phyloP scores from a whole-genome alignment of 2,113 vertebrate species.

The Mus pahari region DNA sequence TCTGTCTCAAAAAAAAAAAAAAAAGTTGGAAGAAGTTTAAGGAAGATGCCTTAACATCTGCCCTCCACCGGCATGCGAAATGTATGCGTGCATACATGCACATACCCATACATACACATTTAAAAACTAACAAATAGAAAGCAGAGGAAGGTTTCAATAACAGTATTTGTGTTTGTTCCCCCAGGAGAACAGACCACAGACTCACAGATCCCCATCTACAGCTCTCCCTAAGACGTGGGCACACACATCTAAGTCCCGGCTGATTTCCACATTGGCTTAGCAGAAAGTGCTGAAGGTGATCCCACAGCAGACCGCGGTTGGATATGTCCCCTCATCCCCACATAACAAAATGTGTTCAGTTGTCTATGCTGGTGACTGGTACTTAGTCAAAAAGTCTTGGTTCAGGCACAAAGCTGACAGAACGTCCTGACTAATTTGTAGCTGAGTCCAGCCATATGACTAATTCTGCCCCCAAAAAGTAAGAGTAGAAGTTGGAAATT shows the following conservation, averaged over 20 bases:
- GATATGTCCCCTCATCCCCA: background rate
- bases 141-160: background rate
- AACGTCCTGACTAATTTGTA: background rate
- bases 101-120: background rate
- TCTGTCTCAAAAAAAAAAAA: background rate
- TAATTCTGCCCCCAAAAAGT: background rate
- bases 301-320: rapidly evolving
- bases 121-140: background rate
- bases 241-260: background rate
- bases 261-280: background rate
- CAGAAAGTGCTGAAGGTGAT: background rate
- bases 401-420: background rate
- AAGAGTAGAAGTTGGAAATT: background rate
- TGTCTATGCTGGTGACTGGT: background rate
- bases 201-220: too few species aligned
- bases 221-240: background rate
- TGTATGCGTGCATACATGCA: background rate
- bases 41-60: background rate
- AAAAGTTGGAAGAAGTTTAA: background rate
- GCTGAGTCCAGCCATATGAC: background rate
- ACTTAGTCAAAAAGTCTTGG: background rate
- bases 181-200: background rate
- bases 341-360: background rate
- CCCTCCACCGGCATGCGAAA: background rate
- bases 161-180: background rate